phyloP scores from a whole-genome alignment of 2,888 invertebrate genomes.

The Syrista parreyssii region DNA sequence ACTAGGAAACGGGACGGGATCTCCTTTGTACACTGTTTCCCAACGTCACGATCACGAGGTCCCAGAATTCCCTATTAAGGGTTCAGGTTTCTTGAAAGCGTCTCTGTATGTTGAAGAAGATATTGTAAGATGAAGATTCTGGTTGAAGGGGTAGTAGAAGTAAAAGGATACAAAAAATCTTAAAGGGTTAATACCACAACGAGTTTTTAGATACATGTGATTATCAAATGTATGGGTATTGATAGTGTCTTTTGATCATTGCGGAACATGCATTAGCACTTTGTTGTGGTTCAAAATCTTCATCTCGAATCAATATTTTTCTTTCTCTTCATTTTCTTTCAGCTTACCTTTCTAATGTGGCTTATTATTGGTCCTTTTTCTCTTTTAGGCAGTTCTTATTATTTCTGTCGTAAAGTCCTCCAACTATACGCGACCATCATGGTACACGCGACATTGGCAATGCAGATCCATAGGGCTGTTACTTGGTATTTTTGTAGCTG shows the following conservation, averaged over 20 bases:
- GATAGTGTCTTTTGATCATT: not conserved
- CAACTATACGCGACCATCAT: not conserved
- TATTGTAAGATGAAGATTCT: not conserved
- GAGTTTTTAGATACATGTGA: slow-evolving; percentile 6
- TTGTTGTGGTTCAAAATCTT: not conserved
- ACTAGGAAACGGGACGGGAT: not conserved
- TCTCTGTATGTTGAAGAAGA: not conserved
- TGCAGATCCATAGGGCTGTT: not conserved
- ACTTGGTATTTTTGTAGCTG: not conserved
- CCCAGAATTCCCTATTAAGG: not conserved
- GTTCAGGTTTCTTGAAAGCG: not conserved
- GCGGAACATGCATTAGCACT: not conserved
- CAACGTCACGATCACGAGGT: not conserved
- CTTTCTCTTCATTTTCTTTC: not conserved
- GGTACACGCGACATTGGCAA: not conserved
- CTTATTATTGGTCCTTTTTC: not conserved
- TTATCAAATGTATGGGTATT: slow-evolving; percentile 12
- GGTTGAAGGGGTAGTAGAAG: not conserved
- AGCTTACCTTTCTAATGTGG: not conserved
- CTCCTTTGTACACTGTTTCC: not conserved
- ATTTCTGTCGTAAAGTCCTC: not conserved
- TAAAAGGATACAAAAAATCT: not conserved
- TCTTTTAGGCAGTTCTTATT: not conserved
- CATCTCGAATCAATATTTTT: not conserved
- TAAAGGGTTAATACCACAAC: not conserved